Base-by-base conservation (phyloP, 2,888 invertebrate genomes). In the Aleiodes testaceus region DNA sequence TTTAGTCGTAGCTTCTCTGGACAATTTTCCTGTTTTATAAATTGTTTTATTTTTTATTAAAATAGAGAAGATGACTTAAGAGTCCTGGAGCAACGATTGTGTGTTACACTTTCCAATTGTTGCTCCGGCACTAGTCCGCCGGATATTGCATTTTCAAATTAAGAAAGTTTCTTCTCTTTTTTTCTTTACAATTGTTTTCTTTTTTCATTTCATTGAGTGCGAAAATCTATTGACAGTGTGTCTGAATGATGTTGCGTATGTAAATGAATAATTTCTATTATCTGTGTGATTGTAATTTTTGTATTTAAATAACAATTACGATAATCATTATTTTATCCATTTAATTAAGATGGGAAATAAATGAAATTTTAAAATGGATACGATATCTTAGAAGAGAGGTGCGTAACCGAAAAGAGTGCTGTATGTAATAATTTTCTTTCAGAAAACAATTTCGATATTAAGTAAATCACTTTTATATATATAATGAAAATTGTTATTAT, bases 321-420 rank as follows among this genome's bases (percentile, higher is more conserved):
- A 55, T 45, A 65, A 63, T 80, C 77, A 76, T 16, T 12, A 53
- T 3, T 26, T 26, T 53, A 53, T 53, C n/a, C 53, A 53, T 53
- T n/a, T 53, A 22, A 30, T 53, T 26, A 26, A 53, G 26, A 53
- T 14, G 26, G 30, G 53, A 22, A 12, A 12, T 12, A 7, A 47
- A 14, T 16, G 18, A 16, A 18, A 30, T 36, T 30, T 59, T 12
- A 18, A 18, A n/a, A 16, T 59, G 3, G 20, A 49, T 49, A 26
- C n/a, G 14, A 67, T 67, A 74, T 72, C 61, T 22, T 9, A 76
- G 80, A 81, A 77, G 42, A n/a, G n/a, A n/a, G 77, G 82, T 82
- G 84, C 83, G 85, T 82, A 81, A 79, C 82, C 79, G 79, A 82
- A 66, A 78, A 76, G 80, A 82, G 84, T 85, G 83, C 82, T 82